phyloP scores from a whole-genome alignment of 1,140 invertebrate genomes.

The Vanessa tameamea region DNA sequence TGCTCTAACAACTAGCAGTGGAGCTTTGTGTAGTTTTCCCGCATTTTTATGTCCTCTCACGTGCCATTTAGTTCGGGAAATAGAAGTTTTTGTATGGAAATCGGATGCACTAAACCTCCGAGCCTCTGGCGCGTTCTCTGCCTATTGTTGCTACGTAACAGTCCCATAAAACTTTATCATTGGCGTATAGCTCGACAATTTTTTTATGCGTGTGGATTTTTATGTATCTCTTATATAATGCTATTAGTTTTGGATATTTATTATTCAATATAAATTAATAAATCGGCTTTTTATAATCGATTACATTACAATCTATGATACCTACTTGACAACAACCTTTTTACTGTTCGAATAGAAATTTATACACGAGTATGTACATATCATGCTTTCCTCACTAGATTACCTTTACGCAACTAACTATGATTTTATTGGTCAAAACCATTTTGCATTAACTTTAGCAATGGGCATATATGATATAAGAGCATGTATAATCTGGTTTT shows the following conservation, averaged over 20 bases:
- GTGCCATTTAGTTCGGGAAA: constrained; percentile 74
- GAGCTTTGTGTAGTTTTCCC: constrained; percentile 65
- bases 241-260: background rate
- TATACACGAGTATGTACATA: background rate
- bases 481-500: constrained; percentile 15
- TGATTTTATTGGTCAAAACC: no score
- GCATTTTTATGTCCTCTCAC: constrained; percentile 77
- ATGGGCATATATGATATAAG: background rate
- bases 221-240: constrained; percentile 49
- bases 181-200: constrained; percentile 45
- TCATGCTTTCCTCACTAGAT: background rate
- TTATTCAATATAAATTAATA: no score
- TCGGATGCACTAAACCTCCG: constrained; percentile 71
- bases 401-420: background rate
- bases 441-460: no score
- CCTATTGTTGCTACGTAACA: constrained; percentile 73
- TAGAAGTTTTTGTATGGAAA: constrained; percentile 76
- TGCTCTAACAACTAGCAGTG: constrained; percentile 28
- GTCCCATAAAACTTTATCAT: constrained; percentile 74
- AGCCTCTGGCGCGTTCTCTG: constrained; percentile 53
- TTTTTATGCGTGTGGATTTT: constrained; percentile 54
- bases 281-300: no score
- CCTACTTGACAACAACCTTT: no score
- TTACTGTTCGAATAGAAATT: no score
- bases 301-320: no score